Conservation (phyloP, 2,113 vertebrate species). For the Heterotilapia buettikoferi region DNA sequence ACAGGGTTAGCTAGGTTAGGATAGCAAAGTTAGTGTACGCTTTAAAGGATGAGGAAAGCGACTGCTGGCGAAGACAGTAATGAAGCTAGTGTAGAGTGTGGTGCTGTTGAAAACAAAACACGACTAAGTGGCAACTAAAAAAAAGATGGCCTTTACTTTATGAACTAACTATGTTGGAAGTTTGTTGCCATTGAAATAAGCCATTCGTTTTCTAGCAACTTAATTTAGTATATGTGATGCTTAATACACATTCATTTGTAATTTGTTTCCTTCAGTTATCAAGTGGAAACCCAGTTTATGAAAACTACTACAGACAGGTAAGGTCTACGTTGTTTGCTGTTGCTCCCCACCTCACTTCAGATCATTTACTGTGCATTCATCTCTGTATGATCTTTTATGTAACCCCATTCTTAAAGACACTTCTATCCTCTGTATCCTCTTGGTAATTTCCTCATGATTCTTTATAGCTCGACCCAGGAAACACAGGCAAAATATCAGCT, state of each 20-base stretch:
- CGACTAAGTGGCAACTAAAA: neutral
- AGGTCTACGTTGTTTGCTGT: neutral
- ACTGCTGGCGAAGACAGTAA: neutral
- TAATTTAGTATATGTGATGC: neutral
- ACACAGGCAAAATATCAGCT: constrained; percentile 85
- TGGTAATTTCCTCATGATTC: neutral
- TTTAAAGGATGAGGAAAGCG: neutral
- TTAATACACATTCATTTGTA: neutral
- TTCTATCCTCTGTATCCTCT: neutral
- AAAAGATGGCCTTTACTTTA: neutral
- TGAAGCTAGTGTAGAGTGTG: neutral
- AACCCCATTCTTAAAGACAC: neutral
- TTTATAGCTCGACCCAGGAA: constrained; percentile 84
- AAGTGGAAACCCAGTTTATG: constrained; percentile 82
- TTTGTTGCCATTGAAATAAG: neutral
- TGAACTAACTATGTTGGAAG: neutral
- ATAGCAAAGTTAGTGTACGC: neutral
- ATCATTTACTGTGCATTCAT: neutral
- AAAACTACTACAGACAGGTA: constrained; percentile 93
- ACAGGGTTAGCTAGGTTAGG: constrained; percentile 36
- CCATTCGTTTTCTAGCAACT: neutral
- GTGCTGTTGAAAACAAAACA: neutral
- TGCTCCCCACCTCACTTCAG: neutral
- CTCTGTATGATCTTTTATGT: neutral
- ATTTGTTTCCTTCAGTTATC: constrained; percentile 75